These are phyloP conservation scores for Labeo calbasu DNA, from an alignment of 2,797 vertebrate genomes.

Conservation along the genomic window DNA sequence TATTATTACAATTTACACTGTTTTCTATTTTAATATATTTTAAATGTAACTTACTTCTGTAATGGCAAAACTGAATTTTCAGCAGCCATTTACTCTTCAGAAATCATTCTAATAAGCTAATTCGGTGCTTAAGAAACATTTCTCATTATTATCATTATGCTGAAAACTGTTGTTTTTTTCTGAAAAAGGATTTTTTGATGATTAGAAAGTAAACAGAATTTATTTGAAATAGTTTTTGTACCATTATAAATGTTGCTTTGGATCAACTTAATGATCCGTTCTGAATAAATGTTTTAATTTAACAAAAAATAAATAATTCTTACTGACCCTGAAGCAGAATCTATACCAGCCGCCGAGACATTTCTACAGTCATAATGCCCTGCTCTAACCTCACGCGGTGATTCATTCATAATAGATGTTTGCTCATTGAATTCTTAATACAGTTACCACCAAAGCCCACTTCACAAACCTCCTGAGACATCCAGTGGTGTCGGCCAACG, in stretches of 20 bases:
- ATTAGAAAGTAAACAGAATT: neutral
- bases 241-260: neutral
- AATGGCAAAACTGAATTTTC: neutral
- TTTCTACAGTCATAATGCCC: neutral
- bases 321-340: neutral
- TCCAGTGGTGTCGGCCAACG: neutral
- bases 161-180: neutral
- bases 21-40: neutral
- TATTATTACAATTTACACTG: neutral
- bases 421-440: conserved; percentile 33
- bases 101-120: neutral
- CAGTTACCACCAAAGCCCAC: conserved; percentile 26
- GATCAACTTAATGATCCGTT: neutral
- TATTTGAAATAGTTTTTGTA: too few species aligned
- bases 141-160: neutral
- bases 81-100: neutral
- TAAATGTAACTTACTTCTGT: neutral
- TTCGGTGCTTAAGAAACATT: neutral
- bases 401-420: conserved; percentile 24
- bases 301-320: neutral
- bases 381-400: neutral
- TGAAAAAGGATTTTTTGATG: neutral
- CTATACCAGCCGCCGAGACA: neutral
- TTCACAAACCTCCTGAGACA: conserved; percentile 24
- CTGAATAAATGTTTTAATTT: neutral